phyloP scores from a whole-genome alignment of 2,797 vertebrate species.

The Naso thynnoides region DNA sequence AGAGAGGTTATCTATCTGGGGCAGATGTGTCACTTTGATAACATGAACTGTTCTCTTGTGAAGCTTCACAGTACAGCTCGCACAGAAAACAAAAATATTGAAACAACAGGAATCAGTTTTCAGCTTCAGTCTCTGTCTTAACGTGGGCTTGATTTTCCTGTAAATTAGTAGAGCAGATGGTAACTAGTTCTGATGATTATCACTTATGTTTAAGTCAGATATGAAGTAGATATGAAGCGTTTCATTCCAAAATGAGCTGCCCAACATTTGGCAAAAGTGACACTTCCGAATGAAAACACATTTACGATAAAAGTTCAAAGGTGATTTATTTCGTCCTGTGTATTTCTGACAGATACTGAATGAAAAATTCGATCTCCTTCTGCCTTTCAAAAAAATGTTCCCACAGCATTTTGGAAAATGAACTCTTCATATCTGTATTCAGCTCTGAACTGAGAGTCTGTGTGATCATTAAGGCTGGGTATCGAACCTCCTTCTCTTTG shows the following conservation, averaged over 20 bases:
- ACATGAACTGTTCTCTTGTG: constrained; percentile 6
- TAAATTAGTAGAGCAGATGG: constrained; percentile 66
- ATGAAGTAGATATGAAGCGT: constrained; percentile 52
- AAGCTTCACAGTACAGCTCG: constrained; percentile 43
- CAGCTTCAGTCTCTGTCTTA: constrained; percentile 37
- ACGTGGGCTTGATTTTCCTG: constrained; percentile 44
- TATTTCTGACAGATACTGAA: constrained; percentile 35
- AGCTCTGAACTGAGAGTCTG: constrained; percentile 36
- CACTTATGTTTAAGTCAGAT: constrained; percentile 58
- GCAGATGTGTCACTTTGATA: constrained; percentile 53
- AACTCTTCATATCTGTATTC: constrained; percentile 52
- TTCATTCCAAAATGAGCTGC: constrained; percentile 60
- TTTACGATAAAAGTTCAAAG: constrained; percentile 22
- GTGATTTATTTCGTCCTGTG: constrained; percentile 32
- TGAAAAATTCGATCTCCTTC: constrained; percentile 20
- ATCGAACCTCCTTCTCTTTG: not conserved
- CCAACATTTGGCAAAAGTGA: constrained; percentile 30
- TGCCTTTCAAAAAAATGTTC: constrained; percentile 5
- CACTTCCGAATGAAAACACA: constrained; percentile 19
- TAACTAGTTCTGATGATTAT: constrained; percentile 49
- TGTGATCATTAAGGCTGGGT: constrained; percentile 39
- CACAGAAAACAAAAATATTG: not conserved
- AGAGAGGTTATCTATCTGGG: constrained; percentile 41
- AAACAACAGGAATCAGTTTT: constrained; percentile 30
- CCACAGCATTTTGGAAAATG: constrained; percentile 40